Base-by-base conservation (phyloP, 2,888 invertebrate genomes). In the Nemotelus pantherinus region DNA sequence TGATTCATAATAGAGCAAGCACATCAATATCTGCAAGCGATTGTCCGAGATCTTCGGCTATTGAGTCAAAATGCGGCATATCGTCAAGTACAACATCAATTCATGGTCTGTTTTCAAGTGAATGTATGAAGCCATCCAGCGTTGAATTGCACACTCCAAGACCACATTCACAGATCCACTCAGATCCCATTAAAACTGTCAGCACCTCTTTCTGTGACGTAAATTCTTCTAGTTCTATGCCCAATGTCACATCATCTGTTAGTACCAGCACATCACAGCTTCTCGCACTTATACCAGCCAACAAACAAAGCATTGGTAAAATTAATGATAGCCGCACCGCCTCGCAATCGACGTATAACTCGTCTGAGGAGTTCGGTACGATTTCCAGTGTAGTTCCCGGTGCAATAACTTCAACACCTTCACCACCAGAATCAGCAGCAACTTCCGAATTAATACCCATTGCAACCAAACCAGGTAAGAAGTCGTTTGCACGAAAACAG, bases 351-450 rank as follows among this genome's bases (percentile, higher is more conserved):
- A 91, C 91, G 84, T 91, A 91, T 83, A 91, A 91, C 84, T 91
- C 91, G 9, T 90, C 91, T 70, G 91, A 91, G 83, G 91, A 91
- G 83, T 86, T 91, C 81, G 91, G 91, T 45, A 90, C 90, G 82
- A 91, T 91, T 82, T 91, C 91, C 83, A 90, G 91, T 82, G 85
- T 87, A 58, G 65, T 67, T 57, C 67, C 71, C 57, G 65, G 48
- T 25, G 7, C 76, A 58, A 50, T 65, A 53, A 63, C 76, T 64
- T 53, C 65, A 50, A 50, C 77, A 25, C 9, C 60, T 45, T 7
- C n/a, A n/a, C 55, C 71, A 9, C 10, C 76, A 25, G 68, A 64
- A 9, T 67, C 72, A 48, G 67, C 60, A 60, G 60, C 77, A 44
- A 76, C 77, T 50, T 48, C 45, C 3, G 44, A 58, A 43, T 67